phyloP scores from a whole-genome alignment of 2,797 vertebrate genomes.

The Menidia menidia region DNA sequence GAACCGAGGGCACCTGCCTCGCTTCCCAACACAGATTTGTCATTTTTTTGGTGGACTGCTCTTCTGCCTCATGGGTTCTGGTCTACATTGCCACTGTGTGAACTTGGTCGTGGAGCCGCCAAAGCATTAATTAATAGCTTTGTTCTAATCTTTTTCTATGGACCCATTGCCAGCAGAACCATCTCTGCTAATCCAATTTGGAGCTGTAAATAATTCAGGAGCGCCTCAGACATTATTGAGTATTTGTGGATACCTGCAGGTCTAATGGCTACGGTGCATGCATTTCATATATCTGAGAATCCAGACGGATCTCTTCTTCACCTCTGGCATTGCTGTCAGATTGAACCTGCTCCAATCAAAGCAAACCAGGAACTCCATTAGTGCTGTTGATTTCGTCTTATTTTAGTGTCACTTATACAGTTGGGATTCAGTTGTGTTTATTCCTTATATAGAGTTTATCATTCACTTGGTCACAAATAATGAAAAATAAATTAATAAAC shows the following conservation, averaged over 20 bases:
- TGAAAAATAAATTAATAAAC: too few species aligned
- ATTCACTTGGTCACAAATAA: neutral
- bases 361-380: neutral
- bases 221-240: constrained; percentile 46
- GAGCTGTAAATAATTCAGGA: constrained; percentile 61
- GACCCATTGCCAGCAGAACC: constrained; percentile 68
- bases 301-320: constrained; percentile 18
- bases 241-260: constrained; percentile 51
- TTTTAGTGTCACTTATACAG: neutral
- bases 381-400: neutral
- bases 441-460: neutral
- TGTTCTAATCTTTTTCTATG: constrained; percentile 60
- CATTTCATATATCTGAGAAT: constrained; percentile 39
- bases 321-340: neutral
- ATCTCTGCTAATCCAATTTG: constrained; percentile 74
- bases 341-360: neutral
- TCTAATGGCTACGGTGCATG: constrained; percentile 33
- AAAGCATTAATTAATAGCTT: constrained; percentile 67
- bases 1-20: constrained; percentile 40
- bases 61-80: constrained; percentile 42
- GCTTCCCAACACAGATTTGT: constrained; percentile 26
- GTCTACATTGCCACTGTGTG: constrained; percentile 46
- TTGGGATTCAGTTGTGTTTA: neutral
- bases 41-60: constrained; percentile 49
- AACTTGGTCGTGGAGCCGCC: constrained; percentile 41